Base-by-base conservation (phyloP, 30 jellyfish, hydroid and myxozoan species). In the Aurelia sp. region DNA sequence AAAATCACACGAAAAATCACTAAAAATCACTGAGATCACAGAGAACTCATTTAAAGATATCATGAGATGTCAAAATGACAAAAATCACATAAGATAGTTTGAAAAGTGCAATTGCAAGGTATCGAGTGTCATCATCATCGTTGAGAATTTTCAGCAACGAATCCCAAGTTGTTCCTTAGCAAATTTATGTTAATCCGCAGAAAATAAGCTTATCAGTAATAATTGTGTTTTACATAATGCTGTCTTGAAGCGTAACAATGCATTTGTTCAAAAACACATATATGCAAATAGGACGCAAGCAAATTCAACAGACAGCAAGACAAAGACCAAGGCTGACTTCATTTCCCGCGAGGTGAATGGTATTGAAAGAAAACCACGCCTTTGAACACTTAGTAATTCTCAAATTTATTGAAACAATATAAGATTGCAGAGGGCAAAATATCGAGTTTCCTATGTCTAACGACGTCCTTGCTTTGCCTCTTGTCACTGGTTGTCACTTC, bases 341-440 rank as follows among this genome's bases (percentile, higher is more conserved):
- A 66, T 62, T 78, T 62, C 71, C 77, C 79, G 16, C 33, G 61
- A 47, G 80, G 89, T 50, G 79, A 62, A 31, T 62, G 89, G 70
- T 47, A 63, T 52, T 78, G n/a, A 20, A 37, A 30, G 47, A 13
- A 35, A 59, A 55, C 85, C 85, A 74, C 85, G 85, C 85, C 85
- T 72, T 72, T 59, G 33, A 59, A 59, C 33, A n/a, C 33, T n/a
- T 18, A 59, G 69, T 59, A 59, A 59, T 59, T 59, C 69, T 18
- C 69, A 59, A 18, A n/a, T 21, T 59, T 7, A 59, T 59, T 59
- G 69, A 18, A 59, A 59, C 69, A 59, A 59, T 59, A 59, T 21
- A 18, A 21, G 69, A 59, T 4, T 21, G 33, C 33, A 59, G 69
- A 18, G 23, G 69, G 69, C 69, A 44, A 12, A 59, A 59, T 59